A percentile compares a stretch with the other conserved stretches of the same genome.
These are phyloP conservation scores for Hemaris fuciformis DNA, from an alignment of 2,888 invertebrate species.

Conservation along the genomic window DNA sequence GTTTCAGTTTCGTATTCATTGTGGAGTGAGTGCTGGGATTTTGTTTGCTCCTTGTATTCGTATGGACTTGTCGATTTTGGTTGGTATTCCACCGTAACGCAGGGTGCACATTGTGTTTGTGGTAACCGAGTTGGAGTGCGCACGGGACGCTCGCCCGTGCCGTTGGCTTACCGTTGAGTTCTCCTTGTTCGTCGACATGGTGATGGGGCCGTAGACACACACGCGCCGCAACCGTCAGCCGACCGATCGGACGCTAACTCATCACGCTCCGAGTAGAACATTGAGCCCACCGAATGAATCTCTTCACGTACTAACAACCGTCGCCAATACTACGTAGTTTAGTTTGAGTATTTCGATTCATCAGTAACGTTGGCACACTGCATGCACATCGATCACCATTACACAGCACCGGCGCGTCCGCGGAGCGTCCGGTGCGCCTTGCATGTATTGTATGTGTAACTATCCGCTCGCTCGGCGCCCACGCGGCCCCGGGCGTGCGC, in stretches of 20 bases:
- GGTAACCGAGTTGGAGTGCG: conserved; percentile 60
- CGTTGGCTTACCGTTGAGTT: conserved; percentile 63
- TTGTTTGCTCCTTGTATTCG: conserved; percentile 75
- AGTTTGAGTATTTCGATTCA: conserved; percentile 41
- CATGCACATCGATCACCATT: conserved; percentile 53
- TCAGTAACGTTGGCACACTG: conserved; percentile 32
- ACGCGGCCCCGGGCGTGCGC: neutral
- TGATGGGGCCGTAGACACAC: conserved; percentile 71
- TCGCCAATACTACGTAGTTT: conserved; percentile 58
- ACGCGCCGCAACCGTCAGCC: conserved; percentile 57
- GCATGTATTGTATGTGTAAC: neutral
- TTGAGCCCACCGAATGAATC: conserved; percentile 72
- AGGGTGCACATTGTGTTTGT: conserved; percentile 75
- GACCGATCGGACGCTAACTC: conserved; percentile 61
- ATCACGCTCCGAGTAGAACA: conserved; percentile 76
- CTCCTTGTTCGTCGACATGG: conserved; percentile 69
- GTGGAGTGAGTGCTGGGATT: conserved; percentile 78
- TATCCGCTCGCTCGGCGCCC: neutral
- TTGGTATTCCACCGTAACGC: conserved; percentile 68
- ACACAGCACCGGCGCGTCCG: conserved; percentile 17
- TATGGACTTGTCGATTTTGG: conserved; percentile 57
- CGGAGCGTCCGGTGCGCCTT: neutral
- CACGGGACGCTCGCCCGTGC: conserved; percentile 46
- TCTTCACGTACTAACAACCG: conserved; percentile 67
- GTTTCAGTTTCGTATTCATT: conserved; percentile 60